A percentile compares a stretch with the other conserved stretches of the same genome.
Evolutionary conservation across 2,113 vertebrate species (phyloP).

Genomic region (Mustela lutreola): DNA sequence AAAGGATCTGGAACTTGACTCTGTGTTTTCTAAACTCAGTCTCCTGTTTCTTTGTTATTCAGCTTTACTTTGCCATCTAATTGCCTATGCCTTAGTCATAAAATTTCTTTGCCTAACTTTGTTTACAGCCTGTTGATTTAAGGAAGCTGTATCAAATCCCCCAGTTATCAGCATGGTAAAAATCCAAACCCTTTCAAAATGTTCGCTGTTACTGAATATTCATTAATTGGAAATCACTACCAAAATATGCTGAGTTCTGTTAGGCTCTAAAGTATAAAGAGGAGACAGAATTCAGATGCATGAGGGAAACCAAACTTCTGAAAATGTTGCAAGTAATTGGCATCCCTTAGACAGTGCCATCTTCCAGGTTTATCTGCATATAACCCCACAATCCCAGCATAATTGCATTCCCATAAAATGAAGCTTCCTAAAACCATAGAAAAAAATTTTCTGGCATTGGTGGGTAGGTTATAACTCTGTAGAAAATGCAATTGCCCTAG

Average conservation of each 20-base stretch:
- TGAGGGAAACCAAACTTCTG: not conserved
- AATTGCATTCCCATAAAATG: constrained; percentile 31
- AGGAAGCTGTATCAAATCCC: not conserved
- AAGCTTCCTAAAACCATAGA: constrained; percentile 30
- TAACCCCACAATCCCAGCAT: not conserved
- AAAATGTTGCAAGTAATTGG: constrained; percentile 37
- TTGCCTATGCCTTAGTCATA: not conserved
- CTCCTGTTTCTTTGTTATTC: not conserved
- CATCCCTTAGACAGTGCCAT: not conserved
- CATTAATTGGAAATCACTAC: constrained; percentile 51
- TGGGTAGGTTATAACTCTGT: constrained; percentile 47
- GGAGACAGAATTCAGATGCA: not conserved
- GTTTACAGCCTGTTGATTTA: not conserved
- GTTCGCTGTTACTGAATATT: constrained; percentile 51
- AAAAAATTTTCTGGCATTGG: constrained; percentile 27
- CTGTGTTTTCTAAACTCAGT: not conserved
- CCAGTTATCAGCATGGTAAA: not conserved
- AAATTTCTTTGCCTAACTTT: not conserved
- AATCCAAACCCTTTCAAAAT: constrained; percentile 26
- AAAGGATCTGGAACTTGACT: not conserved
- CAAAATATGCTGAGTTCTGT: not conserved
- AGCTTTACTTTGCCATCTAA: not conserved
- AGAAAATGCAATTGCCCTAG: constrained; percentile 47
- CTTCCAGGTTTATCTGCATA: constrained; percentile 9
- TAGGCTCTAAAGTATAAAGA: not conserved